Evolutionary conservation across 2,113 vertebrate species (phyloP).

Genomic region (Setophaga coronata): DNA sequence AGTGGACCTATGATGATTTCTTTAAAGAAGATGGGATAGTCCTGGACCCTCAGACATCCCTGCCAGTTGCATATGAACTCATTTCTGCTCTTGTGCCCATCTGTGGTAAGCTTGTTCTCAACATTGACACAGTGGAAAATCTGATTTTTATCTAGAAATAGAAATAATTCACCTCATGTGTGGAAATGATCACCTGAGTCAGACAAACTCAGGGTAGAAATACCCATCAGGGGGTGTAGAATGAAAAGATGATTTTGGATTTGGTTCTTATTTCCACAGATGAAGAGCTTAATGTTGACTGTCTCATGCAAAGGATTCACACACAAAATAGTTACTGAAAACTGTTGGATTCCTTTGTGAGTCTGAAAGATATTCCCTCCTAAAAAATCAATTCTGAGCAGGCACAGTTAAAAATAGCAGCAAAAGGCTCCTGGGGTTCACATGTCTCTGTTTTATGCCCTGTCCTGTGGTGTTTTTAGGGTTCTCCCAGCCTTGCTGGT

Average conservation of each 20-base stretch:
- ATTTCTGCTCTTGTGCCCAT: constrained; percentile 82
- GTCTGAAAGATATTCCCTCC: not conserved
- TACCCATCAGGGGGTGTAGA: not conserved
- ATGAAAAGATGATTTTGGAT: not conserved
- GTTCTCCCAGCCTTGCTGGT: not conserved
- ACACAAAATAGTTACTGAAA: not conserved
- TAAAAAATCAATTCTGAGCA: not conserved
- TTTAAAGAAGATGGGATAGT: constrained; percentile 95
- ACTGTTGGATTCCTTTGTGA: not conserved
- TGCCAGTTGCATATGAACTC: constrained; percentile 90
- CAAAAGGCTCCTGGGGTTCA: not conserved
- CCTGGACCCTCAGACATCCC: constrained; percentile 82
- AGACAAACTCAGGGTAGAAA: not conserved
- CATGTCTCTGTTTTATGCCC: not conserved
- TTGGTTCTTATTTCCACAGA: not conserved
- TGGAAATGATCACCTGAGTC: not conserved
- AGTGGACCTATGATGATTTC: constrained; percentile 86
- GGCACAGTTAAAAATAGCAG: not conserved
- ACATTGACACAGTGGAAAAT: not conserved
- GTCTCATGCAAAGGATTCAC: not conserved
- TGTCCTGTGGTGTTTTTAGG: not conserved
- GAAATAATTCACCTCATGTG: not conserved
- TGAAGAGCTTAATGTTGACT: not conserved
- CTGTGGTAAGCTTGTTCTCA: constrained; percentile 73
- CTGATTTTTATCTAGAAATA: not conserved